Conservation (phyloP, 2,797 vertebrate species). For the Rhinatrema bivittatum region DNA sequence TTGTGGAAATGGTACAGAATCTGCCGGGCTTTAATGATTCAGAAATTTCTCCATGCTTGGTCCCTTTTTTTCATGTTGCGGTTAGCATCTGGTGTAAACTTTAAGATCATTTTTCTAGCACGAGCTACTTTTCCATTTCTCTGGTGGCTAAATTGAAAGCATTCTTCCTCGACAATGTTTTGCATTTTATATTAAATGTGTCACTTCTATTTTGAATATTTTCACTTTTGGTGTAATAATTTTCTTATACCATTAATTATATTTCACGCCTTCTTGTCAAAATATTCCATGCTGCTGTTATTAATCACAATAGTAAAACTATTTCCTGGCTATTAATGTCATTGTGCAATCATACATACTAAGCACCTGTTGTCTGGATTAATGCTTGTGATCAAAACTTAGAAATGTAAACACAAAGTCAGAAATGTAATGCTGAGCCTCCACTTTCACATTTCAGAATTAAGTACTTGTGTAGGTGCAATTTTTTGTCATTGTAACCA, state of each 20-base stretch:
- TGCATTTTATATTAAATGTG: conserved; percentile 17
- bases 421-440: too few relatives aligned
- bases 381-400: conserved; percentile 3
- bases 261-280: conserved; percentile 20
- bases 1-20: too few relatives aligned
- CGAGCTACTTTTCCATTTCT: conserved; percentile 8
- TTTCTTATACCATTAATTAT: conserved; percentile 25
- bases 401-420: too few relatives aligned
- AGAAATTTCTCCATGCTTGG: too few relatives aligned
- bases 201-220: conserved; percentile 20
- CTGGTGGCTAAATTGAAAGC: not conserved
- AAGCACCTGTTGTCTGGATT: conserved; percentile 24
- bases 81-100: conserved; percentile 5
- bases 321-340: conserved; percentile 21
- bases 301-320: conserved; percentile 16
- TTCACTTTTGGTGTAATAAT: conserved; percentile 28
- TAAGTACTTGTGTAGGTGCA: too few relatives aligned
- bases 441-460: too few relatives aligned
- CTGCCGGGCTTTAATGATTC: too few relatives aligned
- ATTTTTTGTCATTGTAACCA: too few relatives aligned
- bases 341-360: conserved; percentile 16
- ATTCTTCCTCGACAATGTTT: not conserved
- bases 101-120: not conserved
- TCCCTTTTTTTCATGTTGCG: conserved; percentile 4
- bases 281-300: conserved; percentile 21